A percentile compares a stretch with the other conserved stretches of the same genome.
Conservation (phyloP, 2,888 invertebrate species). For the Brachyopa scutellaris region DNA sequence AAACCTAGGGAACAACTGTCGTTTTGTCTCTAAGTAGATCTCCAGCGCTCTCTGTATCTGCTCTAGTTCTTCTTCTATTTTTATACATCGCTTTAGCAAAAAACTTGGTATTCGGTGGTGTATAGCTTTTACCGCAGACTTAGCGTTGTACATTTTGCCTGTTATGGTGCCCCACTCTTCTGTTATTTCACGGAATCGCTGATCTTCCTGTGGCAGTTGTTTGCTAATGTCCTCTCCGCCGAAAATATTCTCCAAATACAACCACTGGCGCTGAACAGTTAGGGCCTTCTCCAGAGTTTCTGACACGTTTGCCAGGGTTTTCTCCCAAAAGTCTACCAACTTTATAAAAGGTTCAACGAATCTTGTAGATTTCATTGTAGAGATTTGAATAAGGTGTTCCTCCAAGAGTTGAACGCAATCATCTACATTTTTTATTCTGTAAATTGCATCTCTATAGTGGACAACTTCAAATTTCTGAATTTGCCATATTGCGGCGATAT, state of each 20-base stretch:
- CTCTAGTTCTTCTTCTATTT: slow-evolving; percentile 90
- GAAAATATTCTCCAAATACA: slow-evolving; percentile 95
- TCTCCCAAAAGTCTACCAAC: slow-evolving; percentile 94
- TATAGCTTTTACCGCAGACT: slow-evolving; percentile 85
- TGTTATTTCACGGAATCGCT: slow-evolving; percentile 89
- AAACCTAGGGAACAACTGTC: slow-evolving; percentile 93
- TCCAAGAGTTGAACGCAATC: slow-evolving; percentile 90
- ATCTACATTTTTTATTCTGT: slow-evolving; percentile 88
- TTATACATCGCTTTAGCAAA: slow-evolving; percentile 86
- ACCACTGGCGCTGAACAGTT: slow-evolving; percentile 92
- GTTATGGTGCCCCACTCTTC: slow-evolving; percentile 88
- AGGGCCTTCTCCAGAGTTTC: slow-evolving; percentile 91
- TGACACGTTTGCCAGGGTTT: slow-evolving; percentile 89
- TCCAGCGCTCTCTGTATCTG: slow-evolving; percentile 91
- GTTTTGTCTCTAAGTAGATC: slow-evolving; percentile 92
- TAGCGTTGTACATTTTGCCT: slow-evolving; percentile 77
- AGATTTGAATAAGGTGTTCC: slow-evolving; percentile 92
- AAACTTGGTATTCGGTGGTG: slow-evolving; percentile 85
- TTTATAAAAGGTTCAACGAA: slow-evolving; percentile 93
- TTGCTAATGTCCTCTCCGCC: slow-evolving; percentile 92
- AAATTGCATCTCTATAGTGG: slow-evolving; percentile 87
- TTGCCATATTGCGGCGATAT: slow-evolving; percentile 88
- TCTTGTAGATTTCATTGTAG: slow-evolving; percentile 93
- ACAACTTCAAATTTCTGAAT: slow-evolving; percentile 88
- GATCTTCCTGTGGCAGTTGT: slow-evolving; percentile 90